A percentile compares a stretch with the other conserved stretches of the same genome.
Conservation (phyloP, 2,797 vertebrate genomes). For the Tenualosa ilisha region DNA sequence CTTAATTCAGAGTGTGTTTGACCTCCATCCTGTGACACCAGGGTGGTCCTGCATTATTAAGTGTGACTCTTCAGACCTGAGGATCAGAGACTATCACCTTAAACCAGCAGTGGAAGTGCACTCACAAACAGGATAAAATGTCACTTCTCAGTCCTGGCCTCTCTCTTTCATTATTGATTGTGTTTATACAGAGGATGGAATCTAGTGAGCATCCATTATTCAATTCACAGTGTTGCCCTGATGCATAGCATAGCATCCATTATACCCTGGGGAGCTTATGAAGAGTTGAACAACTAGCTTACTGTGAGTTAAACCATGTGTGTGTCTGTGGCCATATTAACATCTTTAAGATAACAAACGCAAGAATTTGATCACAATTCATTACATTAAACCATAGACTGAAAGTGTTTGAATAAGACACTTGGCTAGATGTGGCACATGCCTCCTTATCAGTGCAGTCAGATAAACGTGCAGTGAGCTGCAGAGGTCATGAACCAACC, state of each 20-base stretch:
- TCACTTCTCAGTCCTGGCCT: neutral
- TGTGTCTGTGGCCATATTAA: neutral
- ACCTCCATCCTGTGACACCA: neutral
- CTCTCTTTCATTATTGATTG: constrained; percentile 14
- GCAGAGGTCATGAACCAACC: neutral
- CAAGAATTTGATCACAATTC: neutral
- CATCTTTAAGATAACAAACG: neutral
- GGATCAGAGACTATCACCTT: neutral
- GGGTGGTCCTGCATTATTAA: neutral
- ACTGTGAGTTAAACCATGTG: neutral
- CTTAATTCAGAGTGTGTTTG: neutral
- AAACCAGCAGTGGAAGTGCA: constrained; percentile 3
- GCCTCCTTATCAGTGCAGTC: neutral
- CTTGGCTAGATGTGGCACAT: neutral
- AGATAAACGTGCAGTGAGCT: neutral
- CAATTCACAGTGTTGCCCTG: neutral
- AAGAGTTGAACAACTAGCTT: neutral
- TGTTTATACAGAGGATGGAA: neutral
- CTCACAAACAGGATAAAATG: neutral
- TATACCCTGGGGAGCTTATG: neutral
- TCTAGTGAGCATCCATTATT: constrained; percentile 8
- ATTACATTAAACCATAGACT: neutral
- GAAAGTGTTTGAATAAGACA: neutral
- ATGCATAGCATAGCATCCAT: neutral
- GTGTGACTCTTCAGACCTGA: neutral